A percentile compares a stretch with the other conserved stretches of the same genome.
Conservation (phyloP, 2,888 invertebrate genomes). For the Uropetala carovei region DNA sequence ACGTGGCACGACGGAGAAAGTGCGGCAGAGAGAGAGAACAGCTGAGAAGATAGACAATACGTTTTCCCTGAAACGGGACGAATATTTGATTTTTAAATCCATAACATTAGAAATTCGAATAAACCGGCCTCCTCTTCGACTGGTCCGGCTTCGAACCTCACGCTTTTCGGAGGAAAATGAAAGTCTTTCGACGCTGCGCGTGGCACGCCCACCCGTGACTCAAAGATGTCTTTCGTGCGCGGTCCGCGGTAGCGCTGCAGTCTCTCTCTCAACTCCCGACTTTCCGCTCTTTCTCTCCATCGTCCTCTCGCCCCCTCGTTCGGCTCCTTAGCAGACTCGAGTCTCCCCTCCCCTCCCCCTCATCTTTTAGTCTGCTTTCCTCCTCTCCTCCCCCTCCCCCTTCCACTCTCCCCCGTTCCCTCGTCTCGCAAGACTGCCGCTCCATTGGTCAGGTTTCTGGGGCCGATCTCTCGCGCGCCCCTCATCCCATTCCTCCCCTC, state of each 20-base stretch:
- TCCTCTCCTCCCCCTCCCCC: neutral
- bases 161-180: neutral
- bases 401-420: neutral
- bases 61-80: too few relatives aligned
- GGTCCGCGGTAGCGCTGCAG: constrained; percentile 36
- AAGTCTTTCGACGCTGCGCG: constrained; percentile 3
- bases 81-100: too few relatives aligned
- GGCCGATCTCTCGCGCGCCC: constrained; percentile 5
- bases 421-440: neutral
- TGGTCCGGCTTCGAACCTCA: too few relatives aligned
- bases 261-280: neutral
- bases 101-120: too few relatives aligned
- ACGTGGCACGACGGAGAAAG: too few relatives aligned
- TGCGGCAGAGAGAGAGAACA: too few relatives aligned
- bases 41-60: too few relatives aligned
- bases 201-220: constrained; percentile 49
- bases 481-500: neutral
- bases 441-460: constrained; percentile 30
- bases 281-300: constrained; percentile 30
- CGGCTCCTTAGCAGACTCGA: constrained; percentile 8
- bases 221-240: constrained; percentile 41
- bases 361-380: neutral
- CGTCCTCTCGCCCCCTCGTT: neutral
- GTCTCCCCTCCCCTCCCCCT: neutral
- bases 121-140: too few relatives aligned